Conservation (phyloP, 2,888 invertebrate genomes). For the Drosophila kanekoi region DNA sequence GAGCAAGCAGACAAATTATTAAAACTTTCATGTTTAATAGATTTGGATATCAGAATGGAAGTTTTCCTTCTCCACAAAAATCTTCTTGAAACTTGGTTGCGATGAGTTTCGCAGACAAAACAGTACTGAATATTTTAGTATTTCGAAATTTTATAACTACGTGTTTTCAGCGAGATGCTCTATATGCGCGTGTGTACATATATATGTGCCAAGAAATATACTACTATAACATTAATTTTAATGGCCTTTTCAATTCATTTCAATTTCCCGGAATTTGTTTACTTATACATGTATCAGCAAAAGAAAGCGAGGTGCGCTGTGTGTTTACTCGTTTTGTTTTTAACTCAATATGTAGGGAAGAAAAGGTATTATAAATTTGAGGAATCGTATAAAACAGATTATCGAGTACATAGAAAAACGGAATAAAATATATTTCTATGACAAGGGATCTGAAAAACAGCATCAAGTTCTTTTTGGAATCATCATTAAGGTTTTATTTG, state of each 20-base stretch:
- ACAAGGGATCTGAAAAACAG: conserved; percentile 1
- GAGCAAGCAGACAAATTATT: conserved; percentile 16
- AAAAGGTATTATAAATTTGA: neutral
- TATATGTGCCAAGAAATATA: neutral
- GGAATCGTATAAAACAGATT: neutral
- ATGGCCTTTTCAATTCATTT: conserved; percentile 2
- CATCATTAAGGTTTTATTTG: conserved; percentile 67
- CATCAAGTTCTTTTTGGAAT: conserved; percentile 54
- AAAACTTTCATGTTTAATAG: conserved; percentile 24
- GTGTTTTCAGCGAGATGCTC: neutral
- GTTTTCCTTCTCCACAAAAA: neutral
- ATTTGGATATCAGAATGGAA: neutral
- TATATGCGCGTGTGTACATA: neutral
- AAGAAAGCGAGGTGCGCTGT: neutral
- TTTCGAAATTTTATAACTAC: conserved; percentile 19
- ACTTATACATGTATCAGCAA: conserved; percentile 7
- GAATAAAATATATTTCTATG: neutral
- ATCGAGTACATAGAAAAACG: neutral
- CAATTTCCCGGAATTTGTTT: conserved; percentile 14
- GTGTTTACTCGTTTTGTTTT: neutral
- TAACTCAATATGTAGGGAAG: neutral
- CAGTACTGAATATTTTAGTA: conserved; percentile 16
- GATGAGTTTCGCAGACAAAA: conserved; percentile 1
- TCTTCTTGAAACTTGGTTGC: neutral
- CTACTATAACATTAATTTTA: conserved; percentile 3